Conservation (phyloP, 2,888 invertebrate species). For the Dasysyrphus tricinctus region DNA sequence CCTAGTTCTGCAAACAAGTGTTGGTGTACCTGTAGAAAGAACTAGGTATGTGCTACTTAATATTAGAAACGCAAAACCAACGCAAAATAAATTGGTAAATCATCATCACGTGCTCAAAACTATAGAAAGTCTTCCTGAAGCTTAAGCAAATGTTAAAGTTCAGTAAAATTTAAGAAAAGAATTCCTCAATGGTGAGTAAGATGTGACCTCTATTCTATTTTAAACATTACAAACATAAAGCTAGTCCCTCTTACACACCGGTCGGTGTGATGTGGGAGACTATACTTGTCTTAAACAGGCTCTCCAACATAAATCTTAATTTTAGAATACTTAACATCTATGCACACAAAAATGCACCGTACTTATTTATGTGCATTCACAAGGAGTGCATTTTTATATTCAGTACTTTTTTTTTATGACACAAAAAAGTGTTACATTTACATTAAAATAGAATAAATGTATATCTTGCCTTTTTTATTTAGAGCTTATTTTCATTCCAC, state of each 20-base stretch:
- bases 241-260: background rate
- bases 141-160: background rate
- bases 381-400: conserved; percentile 18
- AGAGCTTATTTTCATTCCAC: conserved; percentile 46
- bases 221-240: conserved; percentile 6
- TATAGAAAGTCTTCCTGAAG: background rate
- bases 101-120: background rate
- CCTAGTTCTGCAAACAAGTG: background rate
- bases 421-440: conserved; percentile 21
- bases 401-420: background rate
- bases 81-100: background rate
- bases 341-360: background rate
- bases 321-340: conserved; percentile 6
- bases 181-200: background rate
- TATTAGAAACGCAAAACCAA: background rate
- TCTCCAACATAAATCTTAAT: conserved; percentile 6
- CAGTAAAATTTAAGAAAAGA: background rate
- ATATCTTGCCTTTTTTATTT: conserved; percentile 10
- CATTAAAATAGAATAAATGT: conserved; percentile 11
- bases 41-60: background rate
- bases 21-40: background rate
- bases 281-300: background rate
- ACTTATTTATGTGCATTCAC: conserved; percentile 5
- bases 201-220: conserved; percentile 28
- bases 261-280: conserved; percentile 8